These are phyloP conservation scores for Emydoidea blandingii DNA, from an alignment of 2,797 vertebrate species.

Conservation along the genomic window DNA sequence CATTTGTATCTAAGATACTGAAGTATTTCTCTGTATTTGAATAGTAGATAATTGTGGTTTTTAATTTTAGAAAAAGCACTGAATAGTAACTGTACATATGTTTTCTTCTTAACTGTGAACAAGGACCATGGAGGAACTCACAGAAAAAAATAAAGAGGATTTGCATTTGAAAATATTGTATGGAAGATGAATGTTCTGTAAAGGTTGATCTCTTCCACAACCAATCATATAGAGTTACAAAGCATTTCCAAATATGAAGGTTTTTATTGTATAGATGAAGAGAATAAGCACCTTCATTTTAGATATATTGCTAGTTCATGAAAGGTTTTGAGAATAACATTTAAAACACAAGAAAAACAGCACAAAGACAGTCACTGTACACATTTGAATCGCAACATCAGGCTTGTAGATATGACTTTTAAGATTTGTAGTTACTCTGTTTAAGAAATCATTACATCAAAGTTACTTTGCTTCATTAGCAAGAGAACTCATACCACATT, in stretches of 20 bases:
- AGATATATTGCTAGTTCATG: background rate
- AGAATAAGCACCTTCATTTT: background rate
- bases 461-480: background rate
- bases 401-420: background rate
- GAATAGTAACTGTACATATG: background rate
- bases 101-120: background rate
- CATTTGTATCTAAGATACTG: background rate
- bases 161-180: background rate
- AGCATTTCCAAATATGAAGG: background rate
- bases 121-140: background rate
- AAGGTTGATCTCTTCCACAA: background rate
- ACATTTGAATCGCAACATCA: background rate
- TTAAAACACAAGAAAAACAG: background rate
- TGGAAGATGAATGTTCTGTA: background rate
- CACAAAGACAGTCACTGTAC: fast-evolving
- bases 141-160: background rate
- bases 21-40: background rate
- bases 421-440: background rate
- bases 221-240: background rate
- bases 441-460: background rate
- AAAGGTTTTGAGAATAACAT: background rate
- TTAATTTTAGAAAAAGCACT: background rate
- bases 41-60: background rate
- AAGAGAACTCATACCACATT: background rate
- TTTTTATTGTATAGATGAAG: background rate